phyloP scores from a whole-genome alignment of 2,888 invertebrate genomes.

The Pherbina coryleti region DNA sequence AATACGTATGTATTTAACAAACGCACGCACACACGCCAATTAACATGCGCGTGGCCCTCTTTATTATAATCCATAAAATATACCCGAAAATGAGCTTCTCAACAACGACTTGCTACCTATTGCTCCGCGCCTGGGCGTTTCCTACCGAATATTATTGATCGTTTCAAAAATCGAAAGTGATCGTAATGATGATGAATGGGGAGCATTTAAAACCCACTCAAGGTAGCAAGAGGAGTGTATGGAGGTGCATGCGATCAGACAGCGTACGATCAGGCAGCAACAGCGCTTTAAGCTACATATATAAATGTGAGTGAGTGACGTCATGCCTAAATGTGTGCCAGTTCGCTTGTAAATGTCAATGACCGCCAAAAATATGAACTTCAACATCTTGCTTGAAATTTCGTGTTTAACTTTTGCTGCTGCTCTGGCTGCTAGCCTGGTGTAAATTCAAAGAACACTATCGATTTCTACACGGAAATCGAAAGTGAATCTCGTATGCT shows the following conservation, averaged over 20 bases:
- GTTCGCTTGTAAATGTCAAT: not conserved
- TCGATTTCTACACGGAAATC: slow-evolving; percentile 66
- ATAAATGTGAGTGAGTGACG: not conserved
- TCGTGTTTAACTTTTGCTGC: slow-evolving; percentile 18
- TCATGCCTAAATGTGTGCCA: not conserved
- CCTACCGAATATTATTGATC: slow-evolving; percentile 66
- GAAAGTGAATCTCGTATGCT: slow-evolving; percentile 54
- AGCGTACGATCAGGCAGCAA: not conserved
- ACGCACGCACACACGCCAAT: not conserved
- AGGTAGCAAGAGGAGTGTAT: too few species aligned
- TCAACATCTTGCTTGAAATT: slow-evolving; percentile 39
- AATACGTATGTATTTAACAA: not conserved
- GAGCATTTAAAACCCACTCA: not conserved
- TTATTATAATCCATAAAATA: not conserved
- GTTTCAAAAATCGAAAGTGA: slow-evolving; percentile 64
- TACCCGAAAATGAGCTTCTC: not conserved
- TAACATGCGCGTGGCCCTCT: not conserved
- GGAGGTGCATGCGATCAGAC: too few species aligned
- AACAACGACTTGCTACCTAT: not conserved
- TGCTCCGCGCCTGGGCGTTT: slow-evolving; percentile 58
- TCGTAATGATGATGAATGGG: slow-evolving; percentile 30
- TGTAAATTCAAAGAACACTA: slow-evolving; percentile 60
- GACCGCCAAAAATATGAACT: slow-evolving; percentile 25
- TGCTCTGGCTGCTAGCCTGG: slow-evolving; percentile 54
- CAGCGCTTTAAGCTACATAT: not conserved